phyloP scores from a whole-genome alignment of 2,888 invertebrate species.

The Plebejus argus region DNA sequence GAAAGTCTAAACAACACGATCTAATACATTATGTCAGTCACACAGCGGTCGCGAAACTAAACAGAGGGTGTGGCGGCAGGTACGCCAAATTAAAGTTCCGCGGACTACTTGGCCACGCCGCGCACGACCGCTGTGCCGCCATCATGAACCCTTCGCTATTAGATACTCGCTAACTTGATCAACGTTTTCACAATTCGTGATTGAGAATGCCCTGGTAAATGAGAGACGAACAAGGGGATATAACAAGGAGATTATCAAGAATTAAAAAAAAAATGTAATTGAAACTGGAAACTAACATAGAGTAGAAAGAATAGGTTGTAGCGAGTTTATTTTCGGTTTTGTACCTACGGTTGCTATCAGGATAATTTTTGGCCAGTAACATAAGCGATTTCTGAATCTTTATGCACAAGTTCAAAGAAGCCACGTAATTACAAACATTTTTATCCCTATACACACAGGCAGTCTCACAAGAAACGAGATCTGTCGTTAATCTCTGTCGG shows the following conservation, averaged over 20 bases:
- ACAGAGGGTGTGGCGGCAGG: conserved; percentile 68
- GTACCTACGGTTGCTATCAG: too few species aligned
- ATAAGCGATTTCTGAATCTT: background rate
- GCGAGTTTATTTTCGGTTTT: too few species aligned
- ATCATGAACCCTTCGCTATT: conserved; percentile 42
- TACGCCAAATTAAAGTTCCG: conserved; percentile 76
- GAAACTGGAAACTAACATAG: too few species aligned
- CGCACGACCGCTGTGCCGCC: conserved; percentile 65
- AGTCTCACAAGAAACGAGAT: conserved; percentile 43
- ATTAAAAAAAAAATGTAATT: too few species aligned
- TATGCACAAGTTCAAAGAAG: background rate
- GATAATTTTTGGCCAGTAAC: too few species aligned
- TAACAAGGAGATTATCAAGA: too few species aligned
- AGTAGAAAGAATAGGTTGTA: too few species aligned
- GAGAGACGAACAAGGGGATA: background rate
- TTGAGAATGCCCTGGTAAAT: background rate
- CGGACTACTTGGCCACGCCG: conserved; percentile 63
- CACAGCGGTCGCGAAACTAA: conserved; percentile 64
- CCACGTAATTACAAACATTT: conserved; percentile 9
- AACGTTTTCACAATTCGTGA: conserved; percentile 20
- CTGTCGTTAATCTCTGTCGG: conserved; percentile 57
- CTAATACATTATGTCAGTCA: conserved; percentile 63
- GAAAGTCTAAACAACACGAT: conserved; percentile 34
- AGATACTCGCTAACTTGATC: conserved; percentile 10
- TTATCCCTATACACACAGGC: conserved; percentile 11